A percentile compares a stretch with the other conserved stretches of the same genome.
These are phyloP conservation scores for Melieria picta DNA, from an alignment of 2,888 invertebrate genomes.

Conservation along the genomic window DNA sequence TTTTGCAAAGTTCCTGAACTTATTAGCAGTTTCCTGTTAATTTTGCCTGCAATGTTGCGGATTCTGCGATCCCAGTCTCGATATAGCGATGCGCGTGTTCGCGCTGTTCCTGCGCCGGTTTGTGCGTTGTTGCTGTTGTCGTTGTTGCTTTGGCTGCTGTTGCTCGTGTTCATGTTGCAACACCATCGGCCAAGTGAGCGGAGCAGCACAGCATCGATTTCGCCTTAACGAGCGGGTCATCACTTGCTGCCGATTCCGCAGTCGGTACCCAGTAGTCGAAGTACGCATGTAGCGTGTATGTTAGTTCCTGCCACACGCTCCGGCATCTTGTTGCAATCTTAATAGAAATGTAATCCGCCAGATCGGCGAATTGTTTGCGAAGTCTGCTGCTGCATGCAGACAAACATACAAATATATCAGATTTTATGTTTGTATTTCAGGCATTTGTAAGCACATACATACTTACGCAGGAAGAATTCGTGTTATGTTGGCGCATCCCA, in stretches of 20 bases:
- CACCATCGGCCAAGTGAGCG: constrained; percentile 1
- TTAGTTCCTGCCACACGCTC: constrained; percentile 8
- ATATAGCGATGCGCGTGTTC: too few species aligned
- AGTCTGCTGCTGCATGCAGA: too few species aligned
- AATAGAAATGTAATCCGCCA: constrained; percentile 46
- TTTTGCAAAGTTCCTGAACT: constrained; percentile 46
- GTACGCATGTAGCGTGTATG: too few species aligned
- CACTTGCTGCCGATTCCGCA: not conserved
- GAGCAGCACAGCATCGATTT: constrained; percentile 39
- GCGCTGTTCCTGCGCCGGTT: too few species aligned
- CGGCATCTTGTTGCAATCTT: constrained; percentile 44
- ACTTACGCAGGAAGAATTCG: too few species aligned
- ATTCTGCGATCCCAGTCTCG: not conserved
- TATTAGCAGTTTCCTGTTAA: constrained; percentile 49
- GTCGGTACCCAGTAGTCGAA: too few species aligned
- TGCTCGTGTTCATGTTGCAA: constrained; percentile 16
- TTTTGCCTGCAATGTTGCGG: constrained; percentile 25
- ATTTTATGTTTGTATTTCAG: too few species aligned
- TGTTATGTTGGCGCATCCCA: too few species aligned
- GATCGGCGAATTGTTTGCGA: constrained; percentile 5
- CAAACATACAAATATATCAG: too few species aligned
- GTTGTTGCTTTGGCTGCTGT: constrained; percentile 1
- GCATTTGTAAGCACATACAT: too few species aligned
- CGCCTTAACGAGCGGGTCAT: constrained; percentile 43
- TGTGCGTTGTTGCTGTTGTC: not conserved